These are phyloP conservation scores for Meganola albula DNA, from an alignment of 2,888 invertebrate species.

Conservation along the genomic window DNA sequence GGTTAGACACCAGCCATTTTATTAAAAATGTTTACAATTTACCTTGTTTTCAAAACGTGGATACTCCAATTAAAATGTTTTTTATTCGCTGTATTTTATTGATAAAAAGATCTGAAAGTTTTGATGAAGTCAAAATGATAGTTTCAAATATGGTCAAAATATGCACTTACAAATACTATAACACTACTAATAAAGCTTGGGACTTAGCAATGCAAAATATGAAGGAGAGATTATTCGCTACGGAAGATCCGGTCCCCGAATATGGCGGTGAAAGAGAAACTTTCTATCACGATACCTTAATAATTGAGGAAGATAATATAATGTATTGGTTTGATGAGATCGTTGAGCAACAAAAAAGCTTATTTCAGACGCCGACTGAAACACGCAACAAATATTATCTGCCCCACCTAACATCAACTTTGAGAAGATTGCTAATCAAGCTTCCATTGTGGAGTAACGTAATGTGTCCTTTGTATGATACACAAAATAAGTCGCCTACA, in stretches of 20 bases:
- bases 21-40: conserved; percentile 9
- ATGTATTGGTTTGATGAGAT: conserved; percentile 11
- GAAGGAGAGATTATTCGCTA: conserved; percentile 8
- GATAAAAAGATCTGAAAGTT: conserved; percentile 9
- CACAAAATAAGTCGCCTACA: conserved; percentile 1
- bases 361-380: conserved; percentile 3
- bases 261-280: conserved; percentile 11
- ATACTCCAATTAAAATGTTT: conserved; percentile 9
- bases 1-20: conserved; percentile 7
- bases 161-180: conserved; percentile 12
- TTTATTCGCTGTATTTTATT: conserved; percentile 12
- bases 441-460: not conserved
- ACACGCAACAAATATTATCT: conserved; percentile 1
- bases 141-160: conserved; percentile 11
- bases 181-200: conserved; percentile 12
- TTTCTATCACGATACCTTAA: conserved; percentile 11
- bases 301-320: conserved; percentile 10
- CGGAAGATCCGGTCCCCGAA: conserved; percentile 11
- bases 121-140: conserved; percentile 7
- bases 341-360: conserved; percentile 9
- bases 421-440: conserved; percentile 1
- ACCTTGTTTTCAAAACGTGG: conserved; percentile 10
- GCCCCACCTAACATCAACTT: not conserved
- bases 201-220: conserved; percentile 11
- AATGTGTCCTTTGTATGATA: conserved; percentile 1